Evolutionary conservation across 2,113 vertebrate species (phyloP).

Genomic region (Lepisosteus osseus): DNA sequence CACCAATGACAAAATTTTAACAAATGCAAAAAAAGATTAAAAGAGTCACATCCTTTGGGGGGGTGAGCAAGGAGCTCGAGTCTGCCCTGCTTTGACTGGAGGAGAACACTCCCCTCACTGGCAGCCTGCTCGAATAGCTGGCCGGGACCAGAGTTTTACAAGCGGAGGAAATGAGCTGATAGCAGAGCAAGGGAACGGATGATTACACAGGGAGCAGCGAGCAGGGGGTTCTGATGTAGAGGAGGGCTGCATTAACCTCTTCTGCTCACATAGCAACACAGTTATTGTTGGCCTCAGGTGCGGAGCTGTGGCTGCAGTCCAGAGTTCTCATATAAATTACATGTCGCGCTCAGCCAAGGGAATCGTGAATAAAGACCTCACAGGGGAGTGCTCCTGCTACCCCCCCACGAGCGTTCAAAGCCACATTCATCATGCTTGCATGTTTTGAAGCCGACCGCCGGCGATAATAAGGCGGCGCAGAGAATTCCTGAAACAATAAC

Average conservation of each 20-base stretch:
- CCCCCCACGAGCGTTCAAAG: neutral
- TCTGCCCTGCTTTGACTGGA: too few species aligned
- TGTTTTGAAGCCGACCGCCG: neutral
- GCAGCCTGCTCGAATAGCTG: too few species aligned
- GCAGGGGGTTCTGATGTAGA: neutral
- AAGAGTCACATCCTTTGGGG: too few species aligned
- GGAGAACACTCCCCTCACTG: too few species aligned
- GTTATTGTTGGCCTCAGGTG: neutral
- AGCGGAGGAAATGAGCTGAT: neutral
- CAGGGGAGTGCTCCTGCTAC: neutral
- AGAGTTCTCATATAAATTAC: slow-evolving; percentile 10
- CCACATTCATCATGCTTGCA: neutral
- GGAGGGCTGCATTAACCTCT: neutral
- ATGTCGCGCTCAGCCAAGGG: slow-evolving; percentile 6
- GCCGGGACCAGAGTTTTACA: neutral
- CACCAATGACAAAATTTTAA: too few species aligned
- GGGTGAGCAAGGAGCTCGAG: too few species aligned
- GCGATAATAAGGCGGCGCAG: neutral
- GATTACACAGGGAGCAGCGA: neutral
- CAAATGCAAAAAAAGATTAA: too few species aligned
- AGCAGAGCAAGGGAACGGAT: neutral
- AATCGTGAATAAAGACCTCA: neutral
- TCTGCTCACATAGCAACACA: neutral
- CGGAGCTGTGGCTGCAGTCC: neutral
- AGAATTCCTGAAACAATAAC: neutral